These are phyloP conservation scores for Frieseomelitta varia DNA, from an alignment of 1,140 invertebrate species.

Conservation along the genomic window DNA sequence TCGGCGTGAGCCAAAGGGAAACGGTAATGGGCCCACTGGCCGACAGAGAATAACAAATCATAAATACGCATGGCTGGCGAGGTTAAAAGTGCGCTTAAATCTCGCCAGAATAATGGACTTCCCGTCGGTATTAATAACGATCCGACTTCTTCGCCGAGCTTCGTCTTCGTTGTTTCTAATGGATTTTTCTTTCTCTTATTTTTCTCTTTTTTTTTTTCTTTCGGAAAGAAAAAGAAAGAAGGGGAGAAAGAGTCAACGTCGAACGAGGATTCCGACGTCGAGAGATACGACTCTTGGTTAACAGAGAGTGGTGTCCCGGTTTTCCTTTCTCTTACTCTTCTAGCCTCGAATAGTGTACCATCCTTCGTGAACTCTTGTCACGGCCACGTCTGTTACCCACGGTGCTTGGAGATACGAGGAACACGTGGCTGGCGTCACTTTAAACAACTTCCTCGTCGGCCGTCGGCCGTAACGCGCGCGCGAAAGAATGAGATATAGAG, in stretches of 20 bases:
- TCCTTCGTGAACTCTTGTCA: conserved; percentile 8
- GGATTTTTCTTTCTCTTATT: conserved; percentile 32
- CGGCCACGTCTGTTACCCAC: conserved; percentile 31
- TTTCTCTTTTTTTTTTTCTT: no score
- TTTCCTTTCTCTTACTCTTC: not conserved
- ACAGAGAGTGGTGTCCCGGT: not conserved
- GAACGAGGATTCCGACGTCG: conserved; percentile 19
- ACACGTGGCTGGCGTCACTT: conserved; percentile 67
- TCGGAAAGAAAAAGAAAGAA: not conserved
- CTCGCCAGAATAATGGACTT: conserved; percentile 60
- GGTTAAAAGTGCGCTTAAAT: conserved; percentile 64
- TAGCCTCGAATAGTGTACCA: not conserved
- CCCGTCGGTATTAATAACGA: conserved; percentile 57
- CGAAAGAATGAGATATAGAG: no score
- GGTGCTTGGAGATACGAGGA: conserved; percentile 31
- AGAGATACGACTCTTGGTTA: not conserved
- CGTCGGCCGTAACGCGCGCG: conserved; percentile 26
- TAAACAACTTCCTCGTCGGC: conserved; percentile 61
- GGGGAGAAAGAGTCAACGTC: not conserved
- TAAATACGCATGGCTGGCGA: conserved; percentile 47
- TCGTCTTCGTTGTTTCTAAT: conserved; percentile 57
- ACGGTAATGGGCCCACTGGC: conserved; percentile 52
- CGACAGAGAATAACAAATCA: conserved; percentile 62
- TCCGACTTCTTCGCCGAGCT: not conserved
- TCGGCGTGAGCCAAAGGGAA: conserved; percentile 17